Evolutionary conservation across 2,888 invertebrate species (phyloP).

Genomic region (Melikaiella ostensackeni): DNA sequence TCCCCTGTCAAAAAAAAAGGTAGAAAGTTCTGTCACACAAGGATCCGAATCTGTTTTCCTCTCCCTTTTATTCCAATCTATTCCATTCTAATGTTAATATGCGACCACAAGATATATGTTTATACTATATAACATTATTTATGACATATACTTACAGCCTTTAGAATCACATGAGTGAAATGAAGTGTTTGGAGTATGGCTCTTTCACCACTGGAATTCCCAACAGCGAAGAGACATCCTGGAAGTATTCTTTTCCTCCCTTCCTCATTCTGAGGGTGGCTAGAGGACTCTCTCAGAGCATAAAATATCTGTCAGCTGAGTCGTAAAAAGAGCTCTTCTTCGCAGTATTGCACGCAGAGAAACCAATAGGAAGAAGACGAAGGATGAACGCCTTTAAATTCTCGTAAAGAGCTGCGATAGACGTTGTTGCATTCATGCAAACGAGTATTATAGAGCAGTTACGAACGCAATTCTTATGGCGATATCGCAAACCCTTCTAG

Average conservation of each 20-base stretch:
- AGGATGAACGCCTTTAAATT: slow-evolving; percentile 28
- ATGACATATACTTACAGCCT: background rate
- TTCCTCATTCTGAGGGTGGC: slow-evolving; percentile 50
- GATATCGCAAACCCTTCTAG: slow-evolving; percentile 59
- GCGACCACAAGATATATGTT: background rate
- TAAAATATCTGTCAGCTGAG: slow-evolving; percentile 61
- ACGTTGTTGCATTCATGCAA: slow-evolving; percentile 8
- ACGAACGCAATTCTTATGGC: slow-evolving; percentile 59
- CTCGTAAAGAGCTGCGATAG: slow-evolving; percentile 38
- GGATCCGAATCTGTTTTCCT: too few species aligned
- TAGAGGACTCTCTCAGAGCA: slow-evolving; percentile 46
- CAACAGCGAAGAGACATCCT: slow-evolving; percentile 28
- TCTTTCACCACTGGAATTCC: slow-evolving; percentile 46
- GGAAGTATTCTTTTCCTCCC: slow-evolving; percentile 45
- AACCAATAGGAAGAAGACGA: slow-evolving; percentile 32
- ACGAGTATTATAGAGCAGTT: slow-evolving; percentile 37
- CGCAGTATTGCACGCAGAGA: slow-evolving; percentile 21
- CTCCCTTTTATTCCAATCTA: background rate
- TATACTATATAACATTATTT: background rate
- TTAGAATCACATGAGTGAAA: slow-evolving; percentile 6
- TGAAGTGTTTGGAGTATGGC: slow-evolving; percentile 7
- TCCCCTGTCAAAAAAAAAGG: background rate
- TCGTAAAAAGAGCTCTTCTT: slow-evolving; percentile 57
- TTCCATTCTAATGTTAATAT: background rate
- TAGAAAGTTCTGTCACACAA: background rate